A percentile compares a stretch with the other conserved stretches of the same genome.
These are phyloP conservation scores for Scaptomyza polygonia DNA, from an alignment of 2,888 invertebrate genomes.

Conservation along the genomic window DNA sequence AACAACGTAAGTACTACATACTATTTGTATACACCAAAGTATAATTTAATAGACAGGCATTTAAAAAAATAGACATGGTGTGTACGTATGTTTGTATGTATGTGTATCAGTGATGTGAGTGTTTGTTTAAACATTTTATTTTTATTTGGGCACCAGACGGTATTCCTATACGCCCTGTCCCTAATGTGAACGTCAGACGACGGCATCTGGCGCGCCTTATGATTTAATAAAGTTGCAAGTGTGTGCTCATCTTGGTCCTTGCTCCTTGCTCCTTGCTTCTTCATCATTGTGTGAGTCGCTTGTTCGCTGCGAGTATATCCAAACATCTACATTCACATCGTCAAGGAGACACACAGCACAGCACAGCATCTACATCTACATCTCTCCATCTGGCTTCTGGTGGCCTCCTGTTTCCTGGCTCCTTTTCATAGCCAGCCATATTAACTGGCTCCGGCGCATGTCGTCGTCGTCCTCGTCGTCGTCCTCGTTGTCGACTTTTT, in stretches of 20 bases:
- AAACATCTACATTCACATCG: conserved; percentile 20
- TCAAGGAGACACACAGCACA: conserved; percentile 29
- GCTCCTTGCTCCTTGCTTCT: conserved; percentile 9
- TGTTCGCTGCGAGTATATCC: not conserved
- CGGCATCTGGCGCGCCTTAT: conserved; percentile 58
- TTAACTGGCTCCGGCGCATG: conserved; percentile 43
- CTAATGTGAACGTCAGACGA: conserved; percentile 42
- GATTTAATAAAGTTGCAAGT: conserved; percentile 55
- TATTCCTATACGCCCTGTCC: conserved; percentile 5
- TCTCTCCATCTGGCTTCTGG: not conserved
- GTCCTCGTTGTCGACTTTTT: not conserved
- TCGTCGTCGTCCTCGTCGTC: conserved; percentile 23
- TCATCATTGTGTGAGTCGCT: conserved; percentile 9
- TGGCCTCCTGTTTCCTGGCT: conserved; percentile 14
- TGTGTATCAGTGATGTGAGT: not conserved
- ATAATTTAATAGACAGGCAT: conserved; percentile 1
- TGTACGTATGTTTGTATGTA: not conserved
- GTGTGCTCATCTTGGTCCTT: conserved; percentile 22
- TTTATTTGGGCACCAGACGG: conserved; percentile 19
- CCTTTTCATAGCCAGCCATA: conserved; percentile 31
- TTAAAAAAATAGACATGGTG: not conserved
- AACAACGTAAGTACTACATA: not conserved
- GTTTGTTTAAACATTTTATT: conserved; percentile 16
- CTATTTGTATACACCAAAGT: not conserved
- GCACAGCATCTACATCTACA: not conserved